phyloP scores from a whole-genome alignment of 1,140 invertebrate species.

The Drosophila kanapiae region DNA sequence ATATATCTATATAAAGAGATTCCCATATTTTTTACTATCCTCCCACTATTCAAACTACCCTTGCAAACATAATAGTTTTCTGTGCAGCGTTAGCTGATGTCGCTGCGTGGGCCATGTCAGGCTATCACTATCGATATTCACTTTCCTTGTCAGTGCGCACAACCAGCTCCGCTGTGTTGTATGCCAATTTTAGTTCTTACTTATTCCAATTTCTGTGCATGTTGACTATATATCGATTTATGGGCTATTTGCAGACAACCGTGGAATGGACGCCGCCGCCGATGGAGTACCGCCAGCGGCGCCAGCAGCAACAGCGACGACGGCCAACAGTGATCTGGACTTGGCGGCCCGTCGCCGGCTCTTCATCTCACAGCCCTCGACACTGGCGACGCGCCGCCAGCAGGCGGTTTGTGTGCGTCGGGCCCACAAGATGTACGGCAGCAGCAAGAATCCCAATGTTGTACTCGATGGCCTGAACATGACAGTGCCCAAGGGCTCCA shows the following conservation, averaged over 20 bases:
- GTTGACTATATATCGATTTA: slow-evolving; percentile 53
- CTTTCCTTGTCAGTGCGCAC: slow-evolving; percentile 72
- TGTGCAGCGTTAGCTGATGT: slow-evolving; percentile 26
- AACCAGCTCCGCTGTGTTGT: slow-evolving; percentile 10
- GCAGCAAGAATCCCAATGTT: slow-evolving; percentile 92
- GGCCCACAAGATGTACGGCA: slow-evolving; percentile 94
- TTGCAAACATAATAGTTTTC: not conserved
- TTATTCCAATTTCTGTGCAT: slow-evolving; percentile 44
- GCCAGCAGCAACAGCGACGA: slow-evolving; percentile 62
- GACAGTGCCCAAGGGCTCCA: slow-evolving; percentile 95
- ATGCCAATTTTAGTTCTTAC: slow-evolving; percentile 62
- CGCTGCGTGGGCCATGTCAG: slow-evolving; percentile 59
- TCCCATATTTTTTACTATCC: too few species aligned
- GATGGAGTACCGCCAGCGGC: slow-evolving; percentile 77
- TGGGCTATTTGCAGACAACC: slow-evolving; percentile 51
- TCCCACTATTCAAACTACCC: not conserved
- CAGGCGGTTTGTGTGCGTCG: slow-evolving; percentile 93
- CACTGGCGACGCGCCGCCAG: slow-evolving; percentile 89
- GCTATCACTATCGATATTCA: slow-evolving; percentile 64
- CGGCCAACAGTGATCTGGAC: slow-evolving; percentile 71
- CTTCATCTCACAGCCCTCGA: slow-evolving; percentile 89
- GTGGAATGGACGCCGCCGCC: slow-evolving; percentile 78
- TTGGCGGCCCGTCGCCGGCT: slow-evolving; percentile 81
- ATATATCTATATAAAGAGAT: too few species aligned
- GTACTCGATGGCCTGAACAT: slow-evolving; percentile 95